Conservation (phyloP, 2,113 vertebrate species). For the Uropsilus gracilis region DNA sequence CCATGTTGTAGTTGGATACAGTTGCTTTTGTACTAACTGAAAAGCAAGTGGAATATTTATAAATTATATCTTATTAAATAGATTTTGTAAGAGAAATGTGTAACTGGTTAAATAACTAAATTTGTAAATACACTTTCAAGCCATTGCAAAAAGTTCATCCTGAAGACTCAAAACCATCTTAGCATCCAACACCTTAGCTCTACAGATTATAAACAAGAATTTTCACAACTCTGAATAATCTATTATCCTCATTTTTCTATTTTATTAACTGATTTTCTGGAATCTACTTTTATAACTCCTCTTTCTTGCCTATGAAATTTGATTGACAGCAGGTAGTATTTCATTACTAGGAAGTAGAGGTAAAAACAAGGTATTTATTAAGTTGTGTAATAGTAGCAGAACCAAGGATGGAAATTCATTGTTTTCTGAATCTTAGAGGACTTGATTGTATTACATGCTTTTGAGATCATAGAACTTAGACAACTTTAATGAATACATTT, state of each 20-base stretch:
- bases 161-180: slow-evolving; percentile 64
- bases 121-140: slow-evolving; percentile 69
- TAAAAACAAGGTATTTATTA: slow-evolving; percentile 1
- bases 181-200: slow-evolving; percentile 20
- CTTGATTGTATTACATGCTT: not conserved
- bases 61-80: slow-evolving; percentile 26
- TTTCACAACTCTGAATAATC: not conserved
- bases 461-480: not conserved
- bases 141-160: slow-evolving; percentile 59
- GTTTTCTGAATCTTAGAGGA: not conserved
- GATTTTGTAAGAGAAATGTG: slow-evolving; percentile 47
- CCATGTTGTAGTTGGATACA: slow-evolving; percentile 62
- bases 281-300: slow-evolving; percentile 18
- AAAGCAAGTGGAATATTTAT: slow-evolving; percentile 41
- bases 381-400: not conserved
- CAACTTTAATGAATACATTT: not conserved
- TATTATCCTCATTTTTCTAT: not conserved
- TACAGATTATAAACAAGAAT: not conserved
- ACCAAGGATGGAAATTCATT: not conserved
- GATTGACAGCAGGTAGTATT: not conserved
- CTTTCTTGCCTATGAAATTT: slow-evolving; percentile 12
- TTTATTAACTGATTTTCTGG: not conserved
- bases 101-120: slow-evolving; percentile 67
- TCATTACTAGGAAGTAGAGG: not conserved
- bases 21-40: slow-evolving; percentile 27